Evolutionary conservation across 2,113 vertebrate genomes (phyloP).

Genomic region (Brachyhypopomus occidentalis): DNA sequence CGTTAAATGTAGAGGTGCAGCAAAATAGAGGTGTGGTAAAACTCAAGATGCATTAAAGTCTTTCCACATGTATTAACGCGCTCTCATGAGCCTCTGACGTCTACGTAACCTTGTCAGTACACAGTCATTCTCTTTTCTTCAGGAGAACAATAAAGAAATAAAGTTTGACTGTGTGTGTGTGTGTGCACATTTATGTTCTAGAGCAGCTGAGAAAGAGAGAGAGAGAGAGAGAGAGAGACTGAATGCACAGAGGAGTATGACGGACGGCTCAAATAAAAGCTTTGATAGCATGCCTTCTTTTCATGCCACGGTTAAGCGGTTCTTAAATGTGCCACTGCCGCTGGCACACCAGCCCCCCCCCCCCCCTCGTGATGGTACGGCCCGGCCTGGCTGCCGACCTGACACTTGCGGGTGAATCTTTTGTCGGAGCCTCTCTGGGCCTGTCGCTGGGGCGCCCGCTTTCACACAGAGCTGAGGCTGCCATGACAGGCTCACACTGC

Average conservation of each 20-base stretch:
- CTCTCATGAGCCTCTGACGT: background rate
- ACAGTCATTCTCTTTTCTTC: conserved; percentile 31
- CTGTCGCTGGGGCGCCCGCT: conserved; percentile 12
- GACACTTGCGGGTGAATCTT: conserved; percentile 51
- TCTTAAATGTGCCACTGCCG: conserved; percentile 23
- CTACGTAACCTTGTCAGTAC: conserved; percentile 44
- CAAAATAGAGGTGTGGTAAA: no score
- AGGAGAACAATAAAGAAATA: conserved; percentile 38
- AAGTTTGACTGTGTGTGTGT: conserved; percentile 27
- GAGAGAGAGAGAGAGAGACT: conserved; percentile 21
- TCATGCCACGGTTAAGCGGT: conserved; percentile 41
- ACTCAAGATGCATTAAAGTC: background rate
- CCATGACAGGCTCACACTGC: conserved; percentile 26
- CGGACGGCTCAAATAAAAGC: conserved; percentile 56
- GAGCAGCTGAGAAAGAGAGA: background rate
- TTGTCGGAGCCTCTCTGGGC: conserved; percentile 45
- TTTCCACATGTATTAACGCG: conserved; percentile 15
- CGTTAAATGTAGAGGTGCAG: background rate
- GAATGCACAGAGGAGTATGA: conserved; percentile 18
- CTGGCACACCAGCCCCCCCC: background rate
- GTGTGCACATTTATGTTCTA: conserved; percentile 1
- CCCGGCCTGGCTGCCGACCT: conserved; percentile 38
- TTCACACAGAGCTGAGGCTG: background rate
- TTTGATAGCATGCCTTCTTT: conserved; percentile 37
- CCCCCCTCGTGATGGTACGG: conserved; percentile 42